Evolutionary conservation across 2,113 vertebrate species (phyloP), one percentile per base, ranked within the genome.

Genomic region (Oreochromis aureus): DNA sequence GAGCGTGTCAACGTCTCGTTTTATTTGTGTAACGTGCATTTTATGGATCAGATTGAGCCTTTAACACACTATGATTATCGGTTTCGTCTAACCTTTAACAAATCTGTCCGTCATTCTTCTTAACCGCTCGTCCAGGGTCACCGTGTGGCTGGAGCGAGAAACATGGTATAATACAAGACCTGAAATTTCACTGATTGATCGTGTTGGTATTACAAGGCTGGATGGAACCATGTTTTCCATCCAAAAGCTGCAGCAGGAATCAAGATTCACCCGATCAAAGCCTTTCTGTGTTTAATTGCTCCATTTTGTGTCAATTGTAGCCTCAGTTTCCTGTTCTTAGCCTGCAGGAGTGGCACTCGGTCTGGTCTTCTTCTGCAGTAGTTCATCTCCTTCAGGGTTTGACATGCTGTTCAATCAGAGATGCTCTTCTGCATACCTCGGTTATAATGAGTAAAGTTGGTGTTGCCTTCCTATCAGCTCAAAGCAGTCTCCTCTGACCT

Each of bases 61-160:
- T 76, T 0, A 48, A 76, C 44, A 48, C 22, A 30, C 13, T 18
- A 27, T 73, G 39, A 27, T 16, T 46, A 46, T 39, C 0, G 1
- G 22, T 73, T 48, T 73, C 2, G 2, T 30, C 13, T 46, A 30
- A 30, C 69, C 41, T 48, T 76, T 46, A 41, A 16, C 7, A 73
- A 73, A 73, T 73, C 69, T 48, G 41, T 48, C 41, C 9, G 2
- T 48, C 24, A 18, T 18, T 76, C 41, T 46, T 73, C 0, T 48
- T 30, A 30, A 19, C 2, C 3, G 4, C 15, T 48, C 2, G 1
- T 46, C 22, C 41, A 73, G 41, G 22, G 8, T 46, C 39, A 9
- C 22, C 1, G 5, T 27, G 66, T 46, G 66, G 66, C 66, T 46
- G 69, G 69, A 46, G 69, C 0, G 2, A 18, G 41, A 73, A 27